These are phyloP conservation scores for Noturus placidus DNA, from an alignment of 2,113 vertebrate genomes.

Conservation along the genomic window DNA sequence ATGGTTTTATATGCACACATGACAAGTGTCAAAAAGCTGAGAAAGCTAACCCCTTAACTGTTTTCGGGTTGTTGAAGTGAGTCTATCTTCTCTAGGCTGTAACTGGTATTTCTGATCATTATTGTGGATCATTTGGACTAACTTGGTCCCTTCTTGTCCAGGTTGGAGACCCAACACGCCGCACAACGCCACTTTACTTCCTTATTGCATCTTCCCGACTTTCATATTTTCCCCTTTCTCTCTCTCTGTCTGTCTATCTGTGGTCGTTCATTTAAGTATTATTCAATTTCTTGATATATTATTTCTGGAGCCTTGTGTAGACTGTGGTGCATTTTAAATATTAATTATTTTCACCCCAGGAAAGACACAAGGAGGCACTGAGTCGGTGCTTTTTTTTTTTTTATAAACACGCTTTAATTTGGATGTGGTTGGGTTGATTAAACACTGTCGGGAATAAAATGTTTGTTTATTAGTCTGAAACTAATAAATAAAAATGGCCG, in stretches of 20 bases:
- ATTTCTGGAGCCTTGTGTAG: background rate
- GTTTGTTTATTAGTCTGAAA: background rate
- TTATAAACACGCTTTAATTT: background rate
- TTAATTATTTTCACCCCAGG: background rate
- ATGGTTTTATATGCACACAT: background rate
- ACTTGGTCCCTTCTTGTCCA: constrained; percentile 23
- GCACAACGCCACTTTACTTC: constrained; percentile 45
- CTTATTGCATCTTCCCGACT: constrained; percentile 52
- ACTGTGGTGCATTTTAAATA: background rate
- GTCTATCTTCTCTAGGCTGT: background rate
- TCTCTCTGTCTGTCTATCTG: background rate
- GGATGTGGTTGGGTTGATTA: background rate
- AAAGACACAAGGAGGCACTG: constrained; percentile 11
- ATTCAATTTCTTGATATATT: background rate
- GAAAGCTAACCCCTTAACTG: background rate
- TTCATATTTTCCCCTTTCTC: background rate
- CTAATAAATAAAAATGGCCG: no score
- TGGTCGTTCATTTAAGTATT: background rate
- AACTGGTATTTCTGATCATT: background rate
- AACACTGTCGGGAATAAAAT: background rate
- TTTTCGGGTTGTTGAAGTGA: background rate
- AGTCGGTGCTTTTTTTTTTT: background rate
- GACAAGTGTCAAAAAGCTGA: constrained; percentile 5
- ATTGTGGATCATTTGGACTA: background rate
- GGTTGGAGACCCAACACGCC: constrained; percentile 22